phyloP scores from a whole-genome alignment of 2,888 invertebrate species.

The Rotaria magnacalcarata region DNA sequence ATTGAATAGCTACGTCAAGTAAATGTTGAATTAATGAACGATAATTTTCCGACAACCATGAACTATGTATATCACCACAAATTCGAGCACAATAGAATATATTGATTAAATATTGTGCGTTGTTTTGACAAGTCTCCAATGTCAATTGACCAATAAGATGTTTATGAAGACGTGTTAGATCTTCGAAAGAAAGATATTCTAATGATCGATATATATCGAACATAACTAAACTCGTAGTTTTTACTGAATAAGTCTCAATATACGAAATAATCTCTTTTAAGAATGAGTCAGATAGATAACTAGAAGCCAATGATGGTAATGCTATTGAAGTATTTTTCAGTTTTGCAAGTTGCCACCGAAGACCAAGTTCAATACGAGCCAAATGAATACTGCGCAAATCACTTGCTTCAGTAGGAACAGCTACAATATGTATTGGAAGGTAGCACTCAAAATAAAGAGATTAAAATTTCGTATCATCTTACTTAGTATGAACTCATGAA shows the following conservation, averaged over 20 bases:
- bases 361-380: constrained; percentile 12
- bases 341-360: neutral
- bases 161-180: neutral
- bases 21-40: neutral
- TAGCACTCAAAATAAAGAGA: too few species aligned
- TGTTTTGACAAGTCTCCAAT: neutral
- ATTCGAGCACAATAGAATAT: constrained; percentile 20
- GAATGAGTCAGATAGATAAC: neutral
- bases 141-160: neutral
- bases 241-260: constrained; percentile 22
- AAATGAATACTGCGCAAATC: neutral
- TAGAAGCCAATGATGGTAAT: neutral
- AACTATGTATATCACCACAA: neutral
- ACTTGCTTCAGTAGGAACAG: neutral
- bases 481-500: neutral
- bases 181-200: neutral
- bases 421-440: neutral
- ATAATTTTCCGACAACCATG: neutral
- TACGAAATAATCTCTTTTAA: neutral
- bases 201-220: neutral
- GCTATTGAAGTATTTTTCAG: neutral
- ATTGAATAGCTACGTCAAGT: neutral
- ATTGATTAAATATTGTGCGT: constrained; percentile 8
- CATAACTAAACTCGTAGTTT: constrained; percentile 14
- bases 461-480: neutral